Evolutionary conservation across 1,140 invertebrate genomes (phyloP).

Genomic region (Alviniconcha marisindica): DNA sequence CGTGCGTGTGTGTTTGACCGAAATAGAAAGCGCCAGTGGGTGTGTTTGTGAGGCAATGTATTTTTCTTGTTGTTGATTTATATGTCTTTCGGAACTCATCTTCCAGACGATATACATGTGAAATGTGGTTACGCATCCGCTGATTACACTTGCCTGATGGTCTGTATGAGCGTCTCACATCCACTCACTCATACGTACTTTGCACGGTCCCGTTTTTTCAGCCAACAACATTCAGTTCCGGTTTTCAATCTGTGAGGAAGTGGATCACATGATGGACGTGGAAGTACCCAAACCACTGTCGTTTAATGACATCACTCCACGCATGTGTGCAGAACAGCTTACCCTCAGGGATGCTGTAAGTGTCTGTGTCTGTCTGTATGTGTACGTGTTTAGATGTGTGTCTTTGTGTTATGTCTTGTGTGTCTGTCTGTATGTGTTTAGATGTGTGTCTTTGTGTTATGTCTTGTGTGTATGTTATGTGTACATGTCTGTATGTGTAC

Average conservation of each 20-base stretch:
- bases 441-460: too few relatives aligned
- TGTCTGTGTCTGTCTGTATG: neutral
- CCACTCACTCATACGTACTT: too few relatives aligned
- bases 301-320: slow-evolving; percentile 81
- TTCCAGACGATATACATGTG: too few relatives aligned
- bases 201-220: slow-evolving; percentile 43
- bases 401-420: neutral
- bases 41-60: too few relatives aligned
- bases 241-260: slow-evolving; percentile 72
- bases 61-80: too few relatives aligned
- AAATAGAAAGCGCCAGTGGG: too few relatives aligned
- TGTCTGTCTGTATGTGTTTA: neutral
- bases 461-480: too few relatives aligned
- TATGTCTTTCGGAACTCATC: too few relatives aligned
- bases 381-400: neutral
- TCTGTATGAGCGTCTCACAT: too few relatives aligned
- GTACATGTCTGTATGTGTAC: neutral
- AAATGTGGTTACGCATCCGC: too few relatives aligned
- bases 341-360: slow-evolving; percentile 95
- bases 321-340: slow-evolving; percentile 97
- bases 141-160: too few relatives aligned
- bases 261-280: slow-evolving; percentile 67
- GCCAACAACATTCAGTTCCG: slow-evolving; percentile 67
- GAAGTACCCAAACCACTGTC: slow-evolving; percentile 65
- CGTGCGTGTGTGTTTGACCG: too few relatives aligned